These are phyloP conservation scores for Eupithecia abbreviata DNA, from an alignment of 2,888 invertebrate species.

Conservation along the genomic window DNA sequence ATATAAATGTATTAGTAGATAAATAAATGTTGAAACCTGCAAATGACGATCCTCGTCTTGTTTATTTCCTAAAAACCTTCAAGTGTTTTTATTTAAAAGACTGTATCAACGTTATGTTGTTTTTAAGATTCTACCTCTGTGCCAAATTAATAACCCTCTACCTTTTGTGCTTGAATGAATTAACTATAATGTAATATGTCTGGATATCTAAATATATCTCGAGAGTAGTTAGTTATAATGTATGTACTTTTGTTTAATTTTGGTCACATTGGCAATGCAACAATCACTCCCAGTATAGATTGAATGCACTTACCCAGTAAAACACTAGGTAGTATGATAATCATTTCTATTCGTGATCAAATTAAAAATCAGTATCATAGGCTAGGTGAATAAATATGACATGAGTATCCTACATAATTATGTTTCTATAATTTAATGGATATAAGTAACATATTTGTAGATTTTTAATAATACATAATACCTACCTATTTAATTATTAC, in stretches of 20 bases:
- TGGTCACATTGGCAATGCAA: slow-evolving; percentile 72
- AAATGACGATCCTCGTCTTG: slow-evolving; percentile 48
- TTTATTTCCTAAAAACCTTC: slow-evolving; percentile 28
- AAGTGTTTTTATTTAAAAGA: slow-evolving; percentile 22
- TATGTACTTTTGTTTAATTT: slow-evolving; percentile 75
- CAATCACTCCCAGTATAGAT: slow-evolving; percentile 77
- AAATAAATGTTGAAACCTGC: slow-evolving; percentile 48
- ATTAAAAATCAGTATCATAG: slow-evolving; percentile 82
- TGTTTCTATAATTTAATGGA: slow-evolving; percentile 62
- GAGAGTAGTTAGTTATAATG: slow-evolving; percentile 79
- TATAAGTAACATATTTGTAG: slow-evolving; percentile 50
- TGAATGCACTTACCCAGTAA: slow-evolving; percentile 77
- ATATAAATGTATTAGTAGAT: slow-evolving; percentile 44
- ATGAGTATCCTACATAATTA: slow-evolving; percentile 69
- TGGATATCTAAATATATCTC: slow-evolving; percentile 72
- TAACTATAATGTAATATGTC: slow-evolving; percentile 62
- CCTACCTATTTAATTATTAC: slow-evolving; percentile 40
- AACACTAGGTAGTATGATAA: slow-evolving; percentile 81
- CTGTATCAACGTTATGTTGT: slow-evolving; percentile 19
- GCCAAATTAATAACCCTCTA: slow-evolving; percentile 76
- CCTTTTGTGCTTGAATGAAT: slow-evolving; percentile 55
- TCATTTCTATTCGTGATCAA: slow-evolving; percentile 81
- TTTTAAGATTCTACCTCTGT: slow-evolving; percentile 58
- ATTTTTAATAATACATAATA: slow-evolving; percentile 51
- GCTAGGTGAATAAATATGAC: slow-evolving; percentile 80